These are phyloP conservation scores for Bambusicola thoracicus DNA, from an alignment of 2,113 vertebrate species.

Conservation along the genomic window DNA sequence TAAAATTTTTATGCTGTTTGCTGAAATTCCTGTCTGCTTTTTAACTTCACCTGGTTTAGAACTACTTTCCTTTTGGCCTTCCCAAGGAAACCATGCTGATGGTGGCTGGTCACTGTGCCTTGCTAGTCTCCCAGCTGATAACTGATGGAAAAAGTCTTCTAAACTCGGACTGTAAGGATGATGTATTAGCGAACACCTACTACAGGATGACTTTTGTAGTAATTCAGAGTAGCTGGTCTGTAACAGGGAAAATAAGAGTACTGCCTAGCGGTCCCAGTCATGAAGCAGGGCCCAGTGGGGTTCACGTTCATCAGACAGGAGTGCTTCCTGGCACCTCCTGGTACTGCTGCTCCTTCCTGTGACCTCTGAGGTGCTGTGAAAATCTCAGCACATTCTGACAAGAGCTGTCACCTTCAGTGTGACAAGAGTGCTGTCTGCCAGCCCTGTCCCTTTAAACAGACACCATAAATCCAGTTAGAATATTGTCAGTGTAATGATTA, in stretches of 20 bases:
- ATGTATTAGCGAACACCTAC: neutral
- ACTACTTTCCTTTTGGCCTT: neutral
- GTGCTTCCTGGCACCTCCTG: neutral
- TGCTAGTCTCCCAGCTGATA: neutral
- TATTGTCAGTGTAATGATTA: conserved; percentile 29
- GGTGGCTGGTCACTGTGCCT: neutral
- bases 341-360: neutral
- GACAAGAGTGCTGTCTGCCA: neutral
- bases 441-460: conserved; percentile 20
- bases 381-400: neutral
- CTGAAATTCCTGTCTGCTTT: neutral
- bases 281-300: neutral
- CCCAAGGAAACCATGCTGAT: neutral
- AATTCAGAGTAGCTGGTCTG: neutral
- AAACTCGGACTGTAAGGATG: neutral
- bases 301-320: neutral
- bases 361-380: conserved; percentile 11
- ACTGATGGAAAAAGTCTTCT: neutral
- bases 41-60: neutral
- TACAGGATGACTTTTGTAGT: neutral
- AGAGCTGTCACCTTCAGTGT: neutral
- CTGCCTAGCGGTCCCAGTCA: neutral
- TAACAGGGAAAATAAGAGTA: conserved; percentile 3
- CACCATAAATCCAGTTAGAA: neutral
- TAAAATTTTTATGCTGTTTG: neutral